A percentile compares a stretch with the other conserved stretches of the same genome.
phyloP scores from a whole-genome alignment of 1,140 invertebrate species.

The Papilio aristodemus region DNA sequence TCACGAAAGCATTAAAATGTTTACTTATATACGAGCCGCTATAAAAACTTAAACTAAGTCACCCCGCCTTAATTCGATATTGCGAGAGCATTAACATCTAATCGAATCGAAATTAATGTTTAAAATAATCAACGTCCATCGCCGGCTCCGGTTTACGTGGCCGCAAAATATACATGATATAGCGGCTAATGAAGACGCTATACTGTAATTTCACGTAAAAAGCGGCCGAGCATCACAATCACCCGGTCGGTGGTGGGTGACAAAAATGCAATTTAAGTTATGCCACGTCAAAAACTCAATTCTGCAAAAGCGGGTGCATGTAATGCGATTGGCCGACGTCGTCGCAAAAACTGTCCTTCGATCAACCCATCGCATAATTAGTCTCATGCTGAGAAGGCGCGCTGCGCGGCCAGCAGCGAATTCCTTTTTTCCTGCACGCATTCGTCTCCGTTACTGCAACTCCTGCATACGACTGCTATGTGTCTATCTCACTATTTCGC shows the following conservation, averaged over 20 bases:
- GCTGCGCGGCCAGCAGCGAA: constrained; percentile 10
- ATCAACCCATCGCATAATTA: constrained; percentile 68
- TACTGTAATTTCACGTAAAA: constrained; percentile 53
- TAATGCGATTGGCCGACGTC: constrained; percentile 42
- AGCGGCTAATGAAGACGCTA: constrained; percentile 60
- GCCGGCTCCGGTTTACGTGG: constrained; percentile 38
- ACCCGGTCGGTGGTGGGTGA: constrained; percentile 53
- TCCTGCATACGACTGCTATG: constrained; percentile 45
- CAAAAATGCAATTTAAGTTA: constrained; percentile 76
- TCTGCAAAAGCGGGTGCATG: constrained; percentile 51
- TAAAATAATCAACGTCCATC: constrained; percentile 42
- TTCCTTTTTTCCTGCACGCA: constrained; percentile 39
- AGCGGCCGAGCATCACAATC: constrained; percentile 41
- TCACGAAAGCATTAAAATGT: constrained; percentile 25
- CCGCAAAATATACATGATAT: constrained; percentile 42
- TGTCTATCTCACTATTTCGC: constrained; percentile 56
- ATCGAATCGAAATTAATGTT: constrained; percentile 48
- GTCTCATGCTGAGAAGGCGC: constrained; percentile 53
- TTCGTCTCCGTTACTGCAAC: constrained; percentile 28
- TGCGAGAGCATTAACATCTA: constrained; percentile 35
- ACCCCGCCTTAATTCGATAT: constrained; percentile 26
- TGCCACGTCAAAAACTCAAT: constrained; percentile 69
- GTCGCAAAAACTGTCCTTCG: constrained; percentile 55
- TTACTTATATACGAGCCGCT: constrained; percentile 32
- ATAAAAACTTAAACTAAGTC: constrained; percentile 28